Conservation (phyloP, 2,797 vertebrate genomes). For the Limosa lapponica region DNA sequence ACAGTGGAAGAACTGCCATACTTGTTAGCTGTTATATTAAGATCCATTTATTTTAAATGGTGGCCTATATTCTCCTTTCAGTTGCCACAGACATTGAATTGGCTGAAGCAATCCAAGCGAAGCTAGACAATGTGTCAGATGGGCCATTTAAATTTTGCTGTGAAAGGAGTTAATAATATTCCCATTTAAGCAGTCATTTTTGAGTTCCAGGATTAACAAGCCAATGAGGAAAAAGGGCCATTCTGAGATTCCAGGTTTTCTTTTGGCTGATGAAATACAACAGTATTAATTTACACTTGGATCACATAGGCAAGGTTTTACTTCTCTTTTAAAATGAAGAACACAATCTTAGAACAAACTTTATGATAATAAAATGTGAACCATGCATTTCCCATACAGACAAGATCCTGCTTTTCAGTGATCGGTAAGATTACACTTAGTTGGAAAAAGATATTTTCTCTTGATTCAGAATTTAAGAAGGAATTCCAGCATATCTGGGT, state of each 20-base stretch:
- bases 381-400: neutral
- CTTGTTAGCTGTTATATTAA: neutral
- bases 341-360: neutral
- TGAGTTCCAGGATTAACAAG: conserved; percentile 5
- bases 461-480: neutral
- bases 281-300: neutral
- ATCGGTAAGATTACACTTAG: neutral
- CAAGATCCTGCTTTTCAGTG: neutral
- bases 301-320: neutral
- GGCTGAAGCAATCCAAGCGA: neutral
- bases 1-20: neutral
- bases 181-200: neutral
- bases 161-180: neutral
- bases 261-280: neutral
- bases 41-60: neutral
- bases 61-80: neutral
- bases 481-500: neutral
- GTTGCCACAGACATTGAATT: neutral
- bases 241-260: neutral
- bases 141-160: neutral
- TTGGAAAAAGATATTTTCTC: neutral
- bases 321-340: neutral
- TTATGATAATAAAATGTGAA: neutral
- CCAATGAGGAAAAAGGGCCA: neutral
- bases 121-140: neutral